Evolutionary conservation across 2,888 invertebrate species (phyloP).

Genomic region (Dasysyrphus albostriatus): DNA sequence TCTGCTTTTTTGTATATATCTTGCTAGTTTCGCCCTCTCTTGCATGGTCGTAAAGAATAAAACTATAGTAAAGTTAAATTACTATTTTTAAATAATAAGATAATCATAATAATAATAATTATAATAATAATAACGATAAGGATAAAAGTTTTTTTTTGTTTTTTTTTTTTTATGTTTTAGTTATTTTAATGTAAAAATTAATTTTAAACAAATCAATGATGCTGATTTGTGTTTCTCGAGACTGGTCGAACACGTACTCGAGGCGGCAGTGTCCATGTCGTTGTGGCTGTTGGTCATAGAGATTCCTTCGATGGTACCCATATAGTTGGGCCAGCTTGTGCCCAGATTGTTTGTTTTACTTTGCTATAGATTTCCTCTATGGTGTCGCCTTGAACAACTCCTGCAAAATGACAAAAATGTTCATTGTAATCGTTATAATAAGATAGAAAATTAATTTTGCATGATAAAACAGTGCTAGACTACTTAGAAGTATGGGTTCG

Average conservation of each 20-base stretch:
- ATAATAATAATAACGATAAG: constrained; percentile 71
- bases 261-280: constrained; percentile 86
- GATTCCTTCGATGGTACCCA: constrained; percentile 99
- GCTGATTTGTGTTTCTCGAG: constrained; percentile 83
- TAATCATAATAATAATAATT: constrained; percentile 64
- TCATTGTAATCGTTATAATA: background rate
- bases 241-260: constrained; percentile 84
- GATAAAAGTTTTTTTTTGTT: constrained; percentile 60
- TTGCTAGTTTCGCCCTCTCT: constrained; percentile 64
- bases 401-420: constrained; percentile 84
- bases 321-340: constrained; percentile 97
- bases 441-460: too few species aligned
- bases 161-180: constrained; percentile 22
- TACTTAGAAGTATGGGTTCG: too few species aligned
- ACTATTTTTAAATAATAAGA: constrained; percentile 72
- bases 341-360: constrained; percentile 96
- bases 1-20: constrained; percentile 60
- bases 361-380: constrained; percentile 98
- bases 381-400: constrained; percentile 98
- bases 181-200: constrained; percentile 72
- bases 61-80: constrained; percentile 73
- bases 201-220: constrained; percentile 76
- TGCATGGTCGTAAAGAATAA: constrained; percentile 69
- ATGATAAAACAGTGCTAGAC: too few species aligned
- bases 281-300: constrained; percentile 90